Base-by-base conservation (phyloP, 1,140 invertebrate species). In the Papilio machaon region DNA sequence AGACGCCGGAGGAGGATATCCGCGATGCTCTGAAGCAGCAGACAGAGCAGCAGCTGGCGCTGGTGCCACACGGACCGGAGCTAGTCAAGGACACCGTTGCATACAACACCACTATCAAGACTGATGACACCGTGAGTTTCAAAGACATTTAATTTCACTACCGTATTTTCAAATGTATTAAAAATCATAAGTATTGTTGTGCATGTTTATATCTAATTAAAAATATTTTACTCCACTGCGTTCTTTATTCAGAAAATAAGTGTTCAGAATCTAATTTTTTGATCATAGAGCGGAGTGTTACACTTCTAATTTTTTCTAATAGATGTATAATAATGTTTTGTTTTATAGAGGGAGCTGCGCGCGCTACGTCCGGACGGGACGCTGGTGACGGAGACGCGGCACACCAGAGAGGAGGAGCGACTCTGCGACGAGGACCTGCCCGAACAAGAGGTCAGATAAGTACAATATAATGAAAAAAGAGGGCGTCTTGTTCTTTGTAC, bases 331-430 rank as follows among this genome's bases (percentile, higher is more conserved):
- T 73, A 54, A 43, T 54, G 19, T 81, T 23, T 49, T 64, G 15
- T 67, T 5, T 86, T 89, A 19, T 82, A 94, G 95, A 94, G 95
- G 79, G 96, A 96, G 86, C 92, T 96, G 73, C 96, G 96, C 83
- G 95, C 96, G 75, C 90, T 97, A 19, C 96, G 97, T 84, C 95
- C 96, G 43, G 97, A 98, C 94, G 98, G 98, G 15, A 96, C 97
- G 83, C 96, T 98, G 79, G 96, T 98, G 81, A 98, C 98, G 1
- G 98, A 98, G 95, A 97, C 96, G 43, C 96, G 96, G 83, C 96
- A 96, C 67, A 97, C 97, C 52, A 97, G 96, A 82, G 97, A 98
- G 92, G 97, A 98, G 95, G 97, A 98, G 90, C 96, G 97, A 95
- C 95, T 98, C 85, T 96, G 97, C 86, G 96, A 98, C 95, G 96